Conservation (phyloP, 2,113 vertebrate genomes). For the Coptodon rendalli region DNA sequence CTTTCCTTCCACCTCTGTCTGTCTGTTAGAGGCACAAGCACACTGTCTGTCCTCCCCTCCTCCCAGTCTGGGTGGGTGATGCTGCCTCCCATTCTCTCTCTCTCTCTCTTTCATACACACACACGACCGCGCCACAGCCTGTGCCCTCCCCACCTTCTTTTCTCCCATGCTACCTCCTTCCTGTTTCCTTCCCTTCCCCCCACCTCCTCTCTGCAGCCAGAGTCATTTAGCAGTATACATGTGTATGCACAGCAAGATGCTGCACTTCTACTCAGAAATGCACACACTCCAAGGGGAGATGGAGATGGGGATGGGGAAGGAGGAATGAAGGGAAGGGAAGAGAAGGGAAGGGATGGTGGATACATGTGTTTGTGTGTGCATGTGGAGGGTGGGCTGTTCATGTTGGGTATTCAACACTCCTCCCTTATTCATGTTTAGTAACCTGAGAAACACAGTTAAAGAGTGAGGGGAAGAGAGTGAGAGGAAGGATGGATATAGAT, state of each 20-base stretch:
- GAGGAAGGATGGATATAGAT: conserved; percentile 5
- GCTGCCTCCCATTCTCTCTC: conserved; percentile 54
- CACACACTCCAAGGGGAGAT: conserved; percentile 35
- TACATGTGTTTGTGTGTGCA: background rate
- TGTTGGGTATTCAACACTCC: conserved; percentile 37
- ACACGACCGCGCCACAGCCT: conserved; percentile 24
- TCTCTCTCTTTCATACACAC: conserved; percentile 13
- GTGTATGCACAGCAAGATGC: conserved; percentile 46
- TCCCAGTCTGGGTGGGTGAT: conserved; percentile 59
- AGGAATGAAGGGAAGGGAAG: background rate
- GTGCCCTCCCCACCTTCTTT: conserved; percentile 49
- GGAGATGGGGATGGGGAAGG: conserved; percentile 3
- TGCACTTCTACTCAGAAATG: conserved; percentile 44
- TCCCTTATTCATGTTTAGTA: conserved; percentile 60
- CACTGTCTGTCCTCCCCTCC: conserved; percentile 59
- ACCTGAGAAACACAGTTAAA: conserved; percentile 51
- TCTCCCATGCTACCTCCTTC: conserved; percentile 56
- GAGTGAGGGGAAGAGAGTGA: background rate
- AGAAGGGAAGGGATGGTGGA: background rate
- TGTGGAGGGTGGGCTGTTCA: background rate
- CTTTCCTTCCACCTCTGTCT: conserved; percentile 62
- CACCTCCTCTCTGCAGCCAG: conserved; percentile 56
- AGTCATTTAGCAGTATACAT: conserved; percentile 60
- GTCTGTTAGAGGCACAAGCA: conserved; percentile 52
- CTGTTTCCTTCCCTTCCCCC: conserved; percentile 52